Conservation (phyloP, 1,140 invertebrate species). For the Catajapyx aquilonaris region DNA sequence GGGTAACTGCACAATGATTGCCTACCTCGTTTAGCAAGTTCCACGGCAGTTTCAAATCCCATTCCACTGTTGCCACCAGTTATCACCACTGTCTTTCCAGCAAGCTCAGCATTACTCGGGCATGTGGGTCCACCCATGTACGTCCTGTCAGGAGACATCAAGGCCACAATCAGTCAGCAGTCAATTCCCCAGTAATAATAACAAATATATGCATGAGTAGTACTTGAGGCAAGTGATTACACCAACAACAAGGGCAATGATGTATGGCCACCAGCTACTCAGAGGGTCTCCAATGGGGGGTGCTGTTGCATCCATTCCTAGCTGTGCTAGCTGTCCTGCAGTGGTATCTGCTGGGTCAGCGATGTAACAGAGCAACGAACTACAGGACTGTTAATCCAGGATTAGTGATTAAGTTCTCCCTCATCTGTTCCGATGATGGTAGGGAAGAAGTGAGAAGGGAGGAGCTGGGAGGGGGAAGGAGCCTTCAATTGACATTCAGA, state of each 20-base stretch:
- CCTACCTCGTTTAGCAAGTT: slow-evolving; percentile 23
- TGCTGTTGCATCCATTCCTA: too few relatives aligned
- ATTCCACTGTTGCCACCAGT: slow-evolving; percentile 36
- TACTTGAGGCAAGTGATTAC: slow-evolving; percentile 12
- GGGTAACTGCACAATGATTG: too few relatives aligned
- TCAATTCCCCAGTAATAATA: not conserved
- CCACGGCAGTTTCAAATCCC: slow-evolving; percentile 28
- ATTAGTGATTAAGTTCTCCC: too few relatives aligned
- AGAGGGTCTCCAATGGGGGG: slow-evolving; percentile 1
- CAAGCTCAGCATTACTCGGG: slow-evolving; percentile 18
- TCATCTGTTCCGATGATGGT: too few relatives aligned
- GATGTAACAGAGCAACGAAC: too few relatives aligned
- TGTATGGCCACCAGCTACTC: slow-evolving; percentile 14
- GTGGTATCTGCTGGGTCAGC: too few relatives aligned
- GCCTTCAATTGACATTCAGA: too few relatives aligned
- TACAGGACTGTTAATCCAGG: too few relatives aligned
- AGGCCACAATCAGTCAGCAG: not conserved
- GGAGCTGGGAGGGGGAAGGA: too few relatives aligned
- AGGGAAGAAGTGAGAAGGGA: too few relatives aligned
- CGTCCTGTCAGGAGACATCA: slow-evolving; percentile 12
- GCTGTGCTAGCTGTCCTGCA: too few relatives aligned
- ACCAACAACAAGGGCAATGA: slow-evolving; percentile 13
- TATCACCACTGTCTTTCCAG: slow-evolving; percentile 32
- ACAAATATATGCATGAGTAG: not conserved
- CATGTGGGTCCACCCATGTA: slow-evolving; percentile 22